Evolutionary conservation across 2,888 invertebrate species (phyloP).

Genomic region (Leptinotarsa peninsularis): DNA sequence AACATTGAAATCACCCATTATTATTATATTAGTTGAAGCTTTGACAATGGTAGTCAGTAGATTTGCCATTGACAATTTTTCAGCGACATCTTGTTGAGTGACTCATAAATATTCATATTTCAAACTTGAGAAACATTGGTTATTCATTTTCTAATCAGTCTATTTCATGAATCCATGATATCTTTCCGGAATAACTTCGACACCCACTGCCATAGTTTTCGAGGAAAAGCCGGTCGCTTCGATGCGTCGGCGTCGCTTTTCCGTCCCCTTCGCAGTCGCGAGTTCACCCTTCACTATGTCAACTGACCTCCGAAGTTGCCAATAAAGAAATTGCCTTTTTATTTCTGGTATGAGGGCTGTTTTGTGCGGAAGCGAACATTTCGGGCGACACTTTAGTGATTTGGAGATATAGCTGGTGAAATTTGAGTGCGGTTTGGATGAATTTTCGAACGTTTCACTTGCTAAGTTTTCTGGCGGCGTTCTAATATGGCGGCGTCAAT

Average conservation of each 20-base stretch:
- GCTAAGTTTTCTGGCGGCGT: conserved; percentile 7
- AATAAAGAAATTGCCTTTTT: conserved; percentile 19
- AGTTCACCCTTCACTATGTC: conserved; percentile 38
- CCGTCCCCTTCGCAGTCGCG: conserved; percentile 31
- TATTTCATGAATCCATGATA: neutral
- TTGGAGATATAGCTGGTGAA: conserved; percentile 31
- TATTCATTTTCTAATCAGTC: too few species aligned
- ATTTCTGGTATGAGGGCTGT: conserved; percentile 28
- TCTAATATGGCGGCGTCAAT: conserved; percentile 34
- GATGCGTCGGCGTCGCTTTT: conserved; percentile 40
- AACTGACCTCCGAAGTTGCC: conserved; percentile 35
- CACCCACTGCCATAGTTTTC: conserved; percentile 38
- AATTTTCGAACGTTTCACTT: neutral
- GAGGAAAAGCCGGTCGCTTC: conserved; percentile 29
- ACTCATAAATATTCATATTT: too few species aligned
- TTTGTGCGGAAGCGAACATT: conserved; percentile 22
- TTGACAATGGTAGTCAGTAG: too few species aligned
- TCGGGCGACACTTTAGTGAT: conserved; percentile 1
- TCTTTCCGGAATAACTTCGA: neutral
- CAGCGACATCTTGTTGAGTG: too few species aligned
- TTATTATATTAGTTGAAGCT: too few species aligned
- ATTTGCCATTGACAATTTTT: too few species aligned
- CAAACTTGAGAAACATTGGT: too few species aligned
- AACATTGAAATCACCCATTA: too few species aligned
- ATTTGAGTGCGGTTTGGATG: conserved; percentile 10